These are phyloP conservation scores for Elaphurus davidianus DNA, from an alignment of 2,113 vertebrate species.

Conservation along the genomic window DNA sequence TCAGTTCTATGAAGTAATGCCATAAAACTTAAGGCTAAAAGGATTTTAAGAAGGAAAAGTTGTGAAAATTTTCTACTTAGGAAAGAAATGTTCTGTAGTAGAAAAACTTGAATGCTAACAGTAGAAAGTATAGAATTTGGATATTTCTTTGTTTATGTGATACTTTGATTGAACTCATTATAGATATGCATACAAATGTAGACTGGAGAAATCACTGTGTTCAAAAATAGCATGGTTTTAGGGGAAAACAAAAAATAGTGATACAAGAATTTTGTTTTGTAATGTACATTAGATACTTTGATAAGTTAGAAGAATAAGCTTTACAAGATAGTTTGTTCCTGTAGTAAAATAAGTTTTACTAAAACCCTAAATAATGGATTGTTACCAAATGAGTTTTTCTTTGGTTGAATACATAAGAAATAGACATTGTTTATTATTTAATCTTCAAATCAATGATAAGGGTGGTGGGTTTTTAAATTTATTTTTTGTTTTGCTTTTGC, in stretches of 20 bases:
- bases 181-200: neutral
- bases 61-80: neutral
- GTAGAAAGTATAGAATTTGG: neutral
- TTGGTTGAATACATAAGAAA: neutral
- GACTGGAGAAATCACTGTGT: neutral
- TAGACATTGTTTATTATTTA: neutral
- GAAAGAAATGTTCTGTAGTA: neutral
- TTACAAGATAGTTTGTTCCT: neutral
- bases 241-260: neutral
- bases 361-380: neutral
- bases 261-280: neutral
- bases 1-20: neutral
- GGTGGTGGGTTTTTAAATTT: neutral
- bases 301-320: neutral
- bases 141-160: neutral
- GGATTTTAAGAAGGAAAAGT: neutral
- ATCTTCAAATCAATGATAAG: neutral
- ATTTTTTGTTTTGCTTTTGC: neutral
- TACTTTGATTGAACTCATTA: neutral
- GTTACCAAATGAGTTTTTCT: neutral
- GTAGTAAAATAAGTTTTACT: neutral
- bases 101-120: neutral
- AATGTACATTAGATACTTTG: neutral
- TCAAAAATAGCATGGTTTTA: slow-evolving; percentile 11
- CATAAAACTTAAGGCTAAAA: neutral